Percentiles rank a stretch among this genome's conserved stretches.
phyloP scores from a whole-genome alignment of 1,140 invertebrate genomes.

The Brachionus rotundiformis region DNA sequence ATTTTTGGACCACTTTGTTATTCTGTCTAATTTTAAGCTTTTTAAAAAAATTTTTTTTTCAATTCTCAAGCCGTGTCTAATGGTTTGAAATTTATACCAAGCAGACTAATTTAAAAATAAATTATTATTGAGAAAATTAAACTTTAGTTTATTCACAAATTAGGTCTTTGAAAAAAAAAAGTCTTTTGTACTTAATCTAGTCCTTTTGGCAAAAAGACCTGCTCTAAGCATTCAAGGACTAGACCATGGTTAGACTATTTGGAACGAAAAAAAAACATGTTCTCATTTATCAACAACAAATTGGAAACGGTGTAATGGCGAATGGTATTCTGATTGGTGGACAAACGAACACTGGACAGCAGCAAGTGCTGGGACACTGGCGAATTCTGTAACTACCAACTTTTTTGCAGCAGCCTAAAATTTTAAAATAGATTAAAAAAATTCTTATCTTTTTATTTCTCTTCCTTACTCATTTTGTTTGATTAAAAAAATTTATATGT shows the following conservation, averaged over 20 bases:
- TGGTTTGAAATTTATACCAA: too few species aligned
- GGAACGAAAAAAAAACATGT: neutral
- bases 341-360: neutral
- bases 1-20: too few species aligned
- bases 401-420: slow-evolving; percentile 12
- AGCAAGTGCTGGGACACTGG: neutral
- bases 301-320: slow-evolving; percentile 1
- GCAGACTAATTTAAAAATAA: neutral
- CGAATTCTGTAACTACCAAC: slow-evolving; percentile 26
- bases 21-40: too few species aligned
- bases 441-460: neutral
- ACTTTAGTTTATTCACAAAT: neutral
- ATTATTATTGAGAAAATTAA: neutral
- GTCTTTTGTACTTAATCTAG: neutral
- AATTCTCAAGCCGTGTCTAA: too few species aligned
- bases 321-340: slow-evolving; percentile 10
- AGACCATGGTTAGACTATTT: neutral
- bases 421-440: neutral
- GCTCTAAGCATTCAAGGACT: neutral
- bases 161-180: neutral
- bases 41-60: too few species aligned
- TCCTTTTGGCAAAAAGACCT: neutral
- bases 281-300: neutral
- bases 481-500: neutral
- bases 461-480: slow-evolving; percentile 13